Conservation (phyloP, 2,113 vertebrate species). For the Myotis davidii region DNA sequence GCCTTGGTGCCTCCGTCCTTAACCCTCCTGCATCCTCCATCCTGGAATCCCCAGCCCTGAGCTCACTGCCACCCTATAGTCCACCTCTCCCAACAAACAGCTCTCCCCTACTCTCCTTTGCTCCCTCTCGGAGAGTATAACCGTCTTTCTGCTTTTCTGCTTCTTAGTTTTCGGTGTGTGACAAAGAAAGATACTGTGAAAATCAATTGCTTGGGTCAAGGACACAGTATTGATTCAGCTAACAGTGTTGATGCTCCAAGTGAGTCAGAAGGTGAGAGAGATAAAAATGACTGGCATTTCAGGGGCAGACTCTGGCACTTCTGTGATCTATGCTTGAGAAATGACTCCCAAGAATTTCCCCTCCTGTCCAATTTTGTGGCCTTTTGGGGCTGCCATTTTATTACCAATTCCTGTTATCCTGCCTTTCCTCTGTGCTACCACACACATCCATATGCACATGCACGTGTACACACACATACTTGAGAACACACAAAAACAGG, state of each 20-base stretch:
- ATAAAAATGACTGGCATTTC: slow-evolving; percentile 69
- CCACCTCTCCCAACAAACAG: background rate
- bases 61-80: background rate
- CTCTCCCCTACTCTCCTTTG: slow-evolving; percentile 22
- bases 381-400: slow-evolving; percentile 14
- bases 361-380: slow-evolving; percentile 33
- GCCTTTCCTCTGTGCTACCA: background rate
- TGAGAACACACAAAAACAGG: background rate
- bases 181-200: slow-evolving; percentile 74
- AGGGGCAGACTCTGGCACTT: slow-evolving; percentile 55
- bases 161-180: slow-evolving; percentile 64
- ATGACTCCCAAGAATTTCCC: slow-evolving; percentile 56
- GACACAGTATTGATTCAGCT: slow-evolving; percentile 79
- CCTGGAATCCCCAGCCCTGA: background rate
- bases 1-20: background rate
- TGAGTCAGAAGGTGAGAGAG: slow-evolving; percentile 70
- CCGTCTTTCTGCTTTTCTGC: slow-evolving; percentile 4
- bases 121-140: slow-evolving; percentile 48
- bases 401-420: background rate
- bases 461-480: too few species aligned
- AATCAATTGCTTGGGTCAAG: slow-evolving; percentile 77
- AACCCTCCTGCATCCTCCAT: background rate
- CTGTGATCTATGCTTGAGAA: slow-evolving; percentile 59
- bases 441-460: too few species aligned
- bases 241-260: slow-evolving; percentile 72